These are phyloP conservation scores for Gorsachius goisagi DNA, from an alignment of 2,113 vertebrate genomes.

Conservation along the genomic window DNA sequence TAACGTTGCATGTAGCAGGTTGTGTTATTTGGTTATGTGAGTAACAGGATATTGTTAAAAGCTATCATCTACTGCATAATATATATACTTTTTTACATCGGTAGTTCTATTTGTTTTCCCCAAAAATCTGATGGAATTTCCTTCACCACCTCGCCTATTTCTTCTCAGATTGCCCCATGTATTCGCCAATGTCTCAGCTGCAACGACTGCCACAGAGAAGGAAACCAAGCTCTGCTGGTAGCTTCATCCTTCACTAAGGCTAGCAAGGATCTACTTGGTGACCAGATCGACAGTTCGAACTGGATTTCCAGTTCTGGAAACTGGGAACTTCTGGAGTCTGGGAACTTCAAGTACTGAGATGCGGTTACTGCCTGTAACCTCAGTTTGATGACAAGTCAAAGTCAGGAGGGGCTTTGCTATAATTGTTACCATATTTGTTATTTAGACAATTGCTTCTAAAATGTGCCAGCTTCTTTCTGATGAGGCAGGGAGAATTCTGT, in stretches of 20 bases:
- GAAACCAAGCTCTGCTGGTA: not conserved
- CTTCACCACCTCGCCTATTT: not conserved
- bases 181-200: not conserved
- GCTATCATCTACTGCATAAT: not conserved
- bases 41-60: not conserved
- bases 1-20: not conserved
- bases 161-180: not conserved
- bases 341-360: not conserved
- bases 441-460: not conserved
- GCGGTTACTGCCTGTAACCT: not conserved
- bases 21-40: not conserved
- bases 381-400: not conserved
- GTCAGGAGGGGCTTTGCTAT: not conserved
- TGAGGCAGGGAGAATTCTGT: not conserved
- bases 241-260: not conserved
- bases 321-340: not conserved
- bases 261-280: not conserved
- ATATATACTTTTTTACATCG: not conserved
- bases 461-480: not conserved
- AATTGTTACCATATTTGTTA: not conserved
- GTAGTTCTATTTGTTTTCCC: not conserved
- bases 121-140: not conserved
- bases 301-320: not conserved
- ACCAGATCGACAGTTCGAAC: not conserved
- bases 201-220: not conserved